Evolutionary conservation across 2,797 vertebrate species (phyloP).

Genomic region (Epinephelus awoara): DNA sequence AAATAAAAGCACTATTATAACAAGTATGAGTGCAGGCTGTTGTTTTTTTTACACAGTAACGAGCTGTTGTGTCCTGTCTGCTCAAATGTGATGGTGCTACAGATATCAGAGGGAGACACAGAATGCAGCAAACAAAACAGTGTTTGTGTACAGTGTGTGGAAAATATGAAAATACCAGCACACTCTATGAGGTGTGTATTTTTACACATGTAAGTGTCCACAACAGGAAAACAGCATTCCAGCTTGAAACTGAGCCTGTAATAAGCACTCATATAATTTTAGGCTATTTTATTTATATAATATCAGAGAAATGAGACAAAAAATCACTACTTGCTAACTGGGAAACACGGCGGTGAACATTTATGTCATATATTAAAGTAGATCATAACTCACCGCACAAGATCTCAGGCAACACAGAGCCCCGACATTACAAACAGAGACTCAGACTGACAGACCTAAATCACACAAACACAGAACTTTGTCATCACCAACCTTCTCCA

Average conservation of each 20-base stretch:
- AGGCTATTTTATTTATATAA: not conserved
- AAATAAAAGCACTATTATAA: slow-evolving; percentile 48
- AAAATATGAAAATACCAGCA: not conserved
- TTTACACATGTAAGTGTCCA: not conserved
- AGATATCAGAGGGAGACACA: not conserved
- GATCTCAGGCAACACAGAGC: slow-evolving; percentile 10
- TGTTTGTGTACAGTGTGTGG: not conserved
- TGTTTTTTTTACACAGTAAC: slow-evolving; percentile 23
- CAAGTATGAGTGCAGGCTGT: slow-evolving; percentile 1
- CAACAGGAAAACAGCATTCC: not conserved
- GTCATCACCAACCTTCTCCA: slow-evolving; percentile 94
- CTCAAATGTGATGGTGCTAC: slow-evolving; percentile 7
- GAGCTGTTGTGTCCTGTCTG: slow-evolving; percentile 13
- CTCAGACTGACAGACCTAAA: slow-evolving; percentile 12
- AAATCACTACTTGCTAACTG: slow-evolving; percentile 3
- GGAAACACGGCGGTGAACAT: slow-evolving; percentile 12
- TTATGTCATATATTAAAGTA: not conserved
- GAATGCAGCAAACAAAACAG: not conserved
- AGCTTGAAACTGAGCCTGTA: not conserved
- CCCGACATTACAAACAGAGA: slow-evolving; percentile 30
- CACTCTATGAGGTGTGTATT: not conserved
- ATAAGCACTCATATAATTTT: not conserved
- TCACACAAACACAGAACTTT: slow-evolving; percentile 38
- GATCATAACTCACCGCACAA: slow-evolving; percentile 16
- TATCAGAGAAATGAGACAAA: not conserved